Percentiles rank a stretch among this genome's conserved stretches.
Evolutionary conservation across 2,113 vertebrate genomes (phyloP).

Genomic region (Baryphthengus martii): DNA sequence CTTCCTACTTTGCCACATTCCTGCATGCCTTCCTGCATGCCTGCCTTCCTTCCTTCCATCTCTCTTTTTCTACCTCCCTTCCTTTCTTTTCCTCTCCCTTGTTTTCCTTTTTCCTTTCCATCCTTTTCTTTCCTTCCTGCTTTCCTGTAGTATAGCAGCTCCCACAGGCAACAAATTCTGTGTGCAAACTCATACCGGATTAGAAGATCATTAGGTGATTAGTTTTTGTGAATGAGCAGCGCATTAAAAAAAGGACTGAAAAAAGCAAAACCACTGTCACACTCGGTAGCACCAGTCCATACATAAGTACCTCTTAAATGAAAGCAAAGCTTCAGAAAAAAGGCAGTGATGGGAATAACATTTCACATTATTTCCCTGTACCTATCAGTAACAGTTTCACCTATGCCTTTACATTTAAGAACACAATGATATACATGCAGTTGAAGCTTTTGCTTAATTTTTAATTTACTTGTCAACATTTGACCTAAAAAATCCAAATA

Average conservation of each 20-base stretch:
- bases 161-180: not conserved
- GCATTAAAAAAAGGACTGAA: not conserved
- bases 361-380: not conserved
- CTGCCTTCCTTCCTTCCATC: no score
- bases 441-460: not conserved
- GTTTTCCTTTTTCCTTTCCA: no score
- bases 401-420: not conserved
- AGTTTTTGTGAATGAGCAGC: not conserved
- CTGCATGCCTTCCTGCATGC: no score
- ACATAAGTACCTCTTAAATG: not conserved
- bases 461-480: not conserved
- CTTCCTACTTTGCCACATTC: no score
- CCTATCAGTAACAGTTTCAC: not conserved
- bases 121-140: not conserved
- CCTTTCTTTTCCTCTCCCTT: no score
- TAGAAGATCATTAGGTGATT: not conserved
- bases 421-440: accelerated
- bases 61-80: no score
- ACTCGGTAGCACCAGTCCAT: not conserved
- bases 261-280: accelerated
- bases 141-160: not conserved
- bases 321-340: not conserved
- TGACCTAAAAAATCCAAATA: not conserved
- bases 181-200: not conserved
- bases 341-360: not conserved